These are phyloP conservation scores for Tachypleus tridentatus DNA, from an alignment of 1,140 invertebrate species.

Conservation along the genomic window DNA sequence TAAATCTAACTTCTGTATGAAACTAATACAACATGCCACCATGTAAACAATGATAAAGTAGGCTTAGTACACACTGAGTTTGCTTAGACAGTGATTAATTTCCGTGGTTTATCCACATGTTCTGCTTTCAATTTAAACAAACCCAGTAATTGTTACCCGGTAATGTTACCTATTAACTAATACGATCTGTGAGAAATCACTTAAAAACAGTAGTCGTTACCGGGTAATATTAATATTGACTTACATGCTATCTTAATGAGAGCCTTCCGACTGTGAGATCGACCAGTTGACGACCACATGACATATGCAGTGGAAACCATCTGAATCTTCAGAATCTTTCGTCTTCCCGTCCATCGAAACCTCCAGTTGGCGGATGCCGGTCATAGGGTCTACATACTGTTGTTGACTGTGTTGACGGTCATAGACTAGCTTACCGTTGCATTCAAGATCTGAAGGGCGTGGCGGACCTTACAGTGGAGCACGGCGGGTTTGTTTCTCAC, in stretches of 20 bases:
- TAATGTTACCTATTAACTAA: too few relatives aligned
- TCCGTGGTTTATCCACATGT: too few relatives aligned
- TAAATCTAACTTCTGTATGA: too few relatives aligned
- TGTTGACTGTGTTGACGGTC: constrained; percentile 43
- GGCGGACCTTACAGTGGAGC: constrained; percentile 69
- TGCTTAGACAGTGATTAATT: too few relatives aligned
- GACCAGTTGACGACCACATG: constrained; percentile 60
- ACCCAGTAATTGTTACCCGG: too few relatives aligned
- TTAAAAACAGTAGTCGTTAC: too few relatives aligned
- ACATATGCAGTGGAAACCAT: constrained; percentile 61
- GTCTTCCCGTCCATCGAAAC: constrained; percentile 66
- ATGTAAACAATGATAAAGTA: too few relatives aligned
- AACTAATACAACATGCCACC: too few relatives aligned
- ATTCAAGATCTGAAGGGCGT: constrained; percentile 65
- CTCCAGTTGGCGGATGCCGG: constrained; percentile 66
- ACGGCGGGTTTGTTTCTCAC: constrained; percentile 77
- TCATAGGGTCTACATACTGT: constrained; percentile 66
- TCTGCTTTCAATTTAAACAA: too few relatives aligned
- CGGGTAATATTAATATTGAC: constrained; percentile 34
- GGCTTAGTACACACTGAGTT: too few relatives aligned
- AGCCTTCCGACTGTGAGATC: constrained; percentile 66
- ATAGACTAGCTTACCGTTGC: constrained; percentile 49
- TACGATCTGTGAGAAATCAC: too few relatives aligned
- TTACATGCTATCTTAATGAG: constrained; percentile 77
- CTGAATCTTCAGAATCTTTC: constrained; percentile 62